Percentiles rank a stretch among this genome's conserved stretches.
These are phyloP conservation scores for Telmatherina bonti DNA, from an alignment of 2,797 vertebrate species.

Conservation along the genomic window DNA sequence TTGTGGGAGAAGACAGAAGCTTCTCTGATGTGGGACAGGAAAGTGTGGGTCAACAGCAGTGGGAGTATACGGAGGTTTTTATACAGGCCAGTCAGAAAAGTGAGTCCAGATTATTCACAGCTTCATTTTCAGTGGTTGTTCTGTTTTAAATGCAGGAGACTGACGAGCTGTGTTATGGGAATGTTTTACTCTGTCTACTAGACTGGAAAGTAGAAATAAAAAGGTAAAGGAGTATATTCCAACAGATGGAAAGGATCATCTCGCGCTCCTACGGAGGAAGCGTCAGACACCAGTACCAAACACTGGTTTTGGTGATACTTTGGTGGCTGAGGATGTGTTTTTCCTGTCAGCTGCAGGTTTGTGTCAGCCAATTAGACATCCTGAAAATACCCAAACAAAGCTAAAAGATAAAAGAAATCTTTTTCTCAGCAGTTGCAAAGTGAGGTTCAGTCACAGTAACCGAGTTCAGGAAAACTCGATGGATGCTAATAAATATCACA, in stretches of 20 bases:
- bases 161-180: neutral
- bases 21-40: slow-evolving; percentile 16
- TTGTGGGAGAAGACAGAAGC: slow-evolving; percentile 14
- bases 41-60: slow-evolving; percentile 46
- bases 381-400: slow-evolving; percentile 12
- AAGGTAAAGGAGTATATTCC: no score
- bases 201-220: no score
- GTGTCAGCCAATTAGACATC: slow-evolving; percentile 34
- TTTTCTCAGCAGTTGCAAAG: slow-evolving; percentile 37
- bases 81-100: slow-evolving; percentile 32
- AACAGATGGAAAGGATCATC: neutral
- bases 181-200: no score
- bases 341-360: slow-evolving; percentile 11
- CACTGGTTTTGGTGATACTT: slow-evolving; percentile 40
- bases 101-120: neutral
- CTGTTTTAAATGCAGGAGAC: slow-evolving; percentile 17
- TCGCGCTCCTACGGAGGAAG: neutral
- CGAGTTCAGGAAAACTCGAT: slow-evolving; percentile 43
- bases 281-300: slow-evolving; percentile 5
- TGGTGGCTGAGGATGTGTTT: slow-evolving; percentile 48
- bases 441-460: slow-evolving; percentile 70
- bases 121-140: neutral
- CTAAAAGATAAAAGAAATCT: slow-evolving; percentile 19
- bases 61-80: slow-evolving; percentile 36
- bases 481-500: slow-evolving; percentile 69